A percentile compares a stretch with the other conserved stretches of the same genome.
These are phyloP conservation scores for Eubasilissa regina DNA, from an alignment of 1,140 invertebrate genomes.

Conservation along the genomic window DNA sequence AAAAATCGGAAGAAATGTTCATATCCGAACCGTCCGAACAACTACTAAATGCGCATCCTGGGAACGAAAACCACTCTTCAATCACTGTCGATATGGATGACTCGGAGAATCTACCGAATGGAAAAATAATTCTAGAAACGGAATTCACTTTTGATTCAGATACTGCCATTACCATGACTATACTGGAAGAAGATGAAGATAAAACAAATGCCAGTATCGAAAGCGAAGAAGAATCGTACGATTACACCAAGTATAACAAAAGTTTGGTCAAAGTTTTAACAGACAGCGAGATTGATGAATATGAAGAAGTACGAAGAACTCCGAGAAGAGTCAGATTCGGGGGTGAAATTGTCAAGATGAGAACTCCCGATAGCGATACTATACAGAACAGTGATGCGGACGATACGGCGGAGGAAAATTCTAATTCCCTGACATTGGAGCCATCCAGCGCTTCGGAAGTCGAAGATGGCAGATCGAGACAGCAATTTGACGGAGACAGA, in stretches of 20 bases:
- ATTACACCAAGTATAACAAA: conserved; percentile 65
- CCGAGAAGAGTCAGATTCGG: conserved; percentile 84
- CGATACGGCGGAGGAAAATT: conserved; percentile 37
- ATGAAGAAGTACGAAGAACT: conserved; percentile 70
- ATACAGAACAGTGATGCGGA: conserved; percentile 71
- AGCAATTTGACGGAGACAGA: background rate
- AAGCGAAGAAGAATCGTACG: conserved; percentile 69
- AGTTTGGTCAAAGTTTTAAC: conserved; percentile 74
- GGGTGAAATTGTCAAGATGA: conserved; percentile 85
- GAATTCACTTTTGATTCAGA: conserved; percentile 85
- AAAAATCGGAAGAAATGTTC: conserved; percentile 21
- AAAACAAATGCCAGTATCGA: conserved; percentile 66
- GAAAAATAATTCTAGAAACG: conserved; percentile 83
- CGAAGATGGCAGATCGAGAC: background rate
- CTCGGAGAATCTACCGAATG: conserved; percentile 61
- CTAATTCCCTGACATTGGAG: conserved; percentile 28
- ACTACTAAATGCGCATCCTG: conserved; percentile 7
- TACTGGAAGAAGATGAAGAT: conserved; percentile 78
- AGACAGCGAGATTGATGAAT: conserved; percentile 73
- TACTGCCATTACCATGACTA: conserved; percentile 85
- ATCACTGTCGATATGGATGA: conserved; percentile 55
- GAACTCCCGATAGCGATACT: conserved; percentile 86
- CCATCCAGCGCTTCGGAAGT: background rate
- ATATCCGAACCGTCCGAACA: background rate
- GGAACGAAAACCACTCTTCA: conserved; percentile 8